Evolutionary conservation across 2,113 vertebrate genomes (phyloP).

Genomic region (Sigmodon hispidus): DNA sequence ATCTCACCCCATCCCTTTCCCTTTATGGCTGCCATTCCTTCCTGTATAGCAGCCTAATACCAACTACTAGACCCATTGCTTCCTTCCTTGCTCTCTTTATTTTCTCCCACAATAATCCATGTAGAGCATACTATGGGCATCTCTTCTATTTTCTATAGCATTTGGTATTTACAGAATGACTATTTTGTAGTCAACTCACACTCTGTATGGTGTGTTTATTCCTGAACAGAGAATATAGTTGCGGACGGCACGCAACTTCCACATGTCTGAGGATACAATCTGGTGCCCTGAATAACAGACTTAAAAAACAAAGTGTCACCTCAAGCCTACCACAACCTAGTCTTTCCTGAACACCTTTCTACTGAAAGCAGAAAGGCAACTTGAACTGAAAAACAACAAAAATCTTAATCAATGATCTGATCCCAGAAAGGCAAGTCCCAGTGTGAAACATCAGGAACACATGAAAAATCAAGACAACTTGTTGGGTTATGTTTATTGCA

Average conservation of each 20-base stretch:
- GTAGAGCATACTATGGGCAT: rapidly evolving
- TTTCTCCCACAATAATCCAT: neutral
- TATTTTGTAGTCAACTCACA: neutral
- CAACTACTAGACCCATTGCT: neutral
- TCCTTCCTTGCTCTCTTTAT: neutral
- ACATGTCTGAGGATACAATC: neutral
- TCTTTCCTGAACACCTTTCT: neutral
- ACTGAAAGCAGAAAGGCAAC: neutral
- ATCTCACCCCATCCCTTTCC: neutral
- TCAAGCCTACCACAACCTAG: neutral
- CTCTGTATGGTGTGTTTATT: neutral
- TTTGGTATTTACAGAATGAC: neutral
- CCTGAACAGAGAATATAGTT: neutral
- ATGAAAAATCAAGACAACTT: neutral
- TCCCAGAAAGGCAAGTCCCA: neutral
- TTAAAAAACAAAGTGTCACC: neutral
- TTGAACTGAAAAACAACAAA: neutral
- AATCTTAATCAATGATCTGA: neutral
- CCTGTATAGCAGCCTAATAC: neutral
- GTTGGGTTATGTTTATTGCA: neutral
- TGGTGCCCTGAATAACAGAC: neutral
- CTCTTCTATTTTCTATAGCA: neutral
- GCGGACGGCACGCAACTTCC: neutral
- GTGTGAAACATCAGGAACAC: neutral
- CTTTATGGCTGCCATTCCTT: neutral